Evolutionary conservation across 2,797 vertebrate species (phyloP).

Genomic region (Bufotes viridis): DNA sequence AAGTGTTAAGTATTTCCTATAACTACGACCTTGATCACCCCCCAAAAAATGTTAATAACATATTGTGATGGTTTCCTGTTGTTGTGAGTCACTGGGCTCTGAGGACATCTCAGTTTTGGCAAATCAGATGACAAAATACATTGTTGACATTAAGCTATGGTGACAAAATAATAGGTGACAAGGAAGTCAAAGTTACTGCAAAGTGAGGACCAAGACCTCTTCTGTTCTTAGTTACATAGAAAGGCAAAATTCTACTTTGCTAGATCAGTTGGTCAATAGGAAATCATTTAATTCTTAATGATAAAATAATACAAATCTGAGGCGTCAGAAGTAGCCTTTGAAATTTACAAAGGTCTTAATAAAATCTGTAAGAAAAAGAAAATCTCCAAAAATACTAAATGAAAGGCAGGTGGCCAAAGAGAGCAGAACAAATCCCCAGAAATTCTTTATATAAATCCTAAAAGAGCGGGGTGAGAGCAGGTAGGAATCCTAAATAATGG

Average conservation of each 20-base stretch:
- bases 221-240: background rate
- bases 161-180: slow-evolving; percentile 15
- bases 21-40: slow-evolving; percentile 48
- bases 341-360: no score
- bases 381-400: no score
- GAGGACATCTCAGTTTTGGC: slow-evolving; percentile 3
- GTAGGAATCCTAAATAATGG: no score
- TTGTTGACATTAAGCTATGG: slow-evolving; percentile 22
- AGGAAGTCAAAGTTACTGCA: background rate
- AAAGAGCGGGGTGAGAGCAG: no score
- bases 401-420: no score
- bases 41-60: slow-evolving; percentile 37
- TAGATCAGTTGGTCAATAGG: background rate
- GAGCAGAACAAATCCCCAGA: no score
- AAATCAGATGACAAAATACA: slow-evolving; percentile 10
- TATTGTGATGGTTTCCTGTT: slow-evolving; percentile 50
- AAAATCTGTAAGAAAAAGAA: no score
- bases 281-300: no score
- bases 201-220: background rate
- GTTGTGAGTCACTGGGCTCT: slow-evolving; percentile 32
- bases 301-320: no score
- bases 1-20: slow-evolving; percentile 49
- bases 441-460: no score
- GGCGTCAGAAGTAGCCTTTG: no score
- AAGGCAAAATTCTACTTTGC: background rate